Percentiles rank a stretch among this genome's conserved stretches.
phyloP scores from a whole-genome alignment of 2,888 invertebrate species.

The Bimastos eiseni region DNA sequence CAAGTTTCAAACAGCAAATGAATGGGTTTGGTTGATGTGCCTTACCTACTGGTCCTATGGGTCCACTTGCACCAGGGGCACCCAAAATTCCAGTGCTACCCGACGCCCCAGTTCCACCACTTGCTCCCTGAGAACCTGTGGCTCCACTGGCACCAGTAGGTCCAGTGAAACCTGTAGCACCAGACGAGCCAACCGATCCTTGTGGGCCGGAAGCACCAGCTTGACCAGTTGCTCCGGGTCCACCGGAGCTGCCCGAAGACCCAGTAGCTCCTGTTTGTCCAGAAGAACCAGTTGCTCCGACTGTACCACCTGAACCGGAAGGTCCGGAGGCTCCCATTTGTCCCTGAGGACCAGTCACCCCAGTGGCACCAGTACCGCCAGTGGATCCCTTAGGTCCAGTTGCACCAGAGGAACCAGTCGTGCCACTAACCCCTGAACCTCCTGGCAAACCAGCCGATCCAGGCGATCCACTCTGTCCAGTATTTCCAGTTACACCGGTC shows the following conservation, averaged over 20 bases:
- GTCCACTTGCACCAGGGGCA: slow-evolving; percentile 23
- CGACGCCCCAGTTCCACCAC: slow-evolving; percentile 16
- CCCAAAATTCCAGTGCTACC: slow-evolving; percentile 19
- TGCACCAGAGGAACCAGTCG: slow-evolving; percentile 2
- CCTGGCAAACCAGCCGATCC: slow-evolving; percentile 23
- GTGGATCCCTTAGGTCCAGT: neutral
- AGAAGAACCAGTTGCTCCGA: slow-evolving; percentile 19
- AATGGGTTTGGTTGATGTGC: slow-evolving; percentile 43
- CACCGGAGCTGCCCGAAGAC: neutral
- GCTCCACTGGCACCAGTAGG: slow-evolving; percentile 33
- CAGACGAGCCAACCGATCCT: slow-evolving; percentile 24
- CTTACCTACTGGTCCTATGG: slow-evolving; percentile 42
- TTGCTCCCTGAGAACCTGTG: slow-evolving; percentile 27
- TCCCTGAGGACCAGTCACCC: slow-evolving; percentile 27
- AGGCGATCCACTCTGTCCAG: neutral
- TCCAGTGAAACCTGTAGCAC: slow-evolving; percentile 33
- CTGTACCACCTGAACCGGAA: neutral
- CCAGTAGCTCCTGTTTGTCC: slow-evolving; percentile 27
- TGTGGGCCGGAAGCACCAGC: slow-evolving; percentile 4
- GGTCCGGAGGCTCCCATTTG: slow-evolving; percentile 4
- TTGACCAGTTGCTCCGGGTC: slow-evolving; percentile 5
- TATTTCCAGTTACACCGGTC: slow-evolving; percentile 25
- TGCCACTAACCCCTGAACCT: neutral
- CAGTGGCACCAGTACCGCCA: neutral
- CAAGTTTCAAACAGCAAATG: neutral